Percentiles rank a stretch among this genome's conserved stretches.
Evolutionary conservation across 2,797 vertebrate species (phyloP).

Genomic region (Danio kyathit): DNA sequence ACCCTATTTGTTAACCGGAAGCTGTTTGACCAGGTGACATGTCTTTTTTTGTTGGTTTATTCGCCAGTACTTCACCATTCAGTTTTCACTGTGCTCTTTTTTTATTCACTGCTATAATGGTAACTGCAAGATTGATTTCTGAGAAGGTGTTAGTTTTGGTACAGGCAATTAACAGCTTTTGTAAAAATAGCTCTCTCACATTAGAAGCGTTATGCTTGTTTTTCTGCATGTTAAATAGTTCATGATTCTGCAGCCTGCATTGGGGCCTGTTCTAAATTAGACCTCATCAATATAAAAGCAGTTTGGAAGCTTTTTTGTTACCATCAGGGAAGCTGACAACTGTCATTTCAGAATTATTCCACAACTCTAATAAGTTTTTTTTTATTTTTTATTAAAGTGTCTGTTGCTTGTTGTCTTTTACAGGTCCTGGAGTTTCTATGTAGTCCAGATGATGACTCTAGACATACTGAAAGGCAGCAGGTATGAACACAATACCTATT

Average conservation of each 20-base stretch:
- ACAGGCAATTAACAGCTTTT: conserved; percentile 43
- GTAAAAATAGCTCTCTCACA: conserved; percentile 50
- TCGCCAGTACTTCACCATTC: background rate
- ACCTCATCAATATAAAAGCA: background rate
- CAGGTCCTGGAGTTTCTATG: conserved; percentile 98
- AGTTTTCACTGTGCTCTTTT: background rate
- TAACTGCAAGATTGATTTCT: background rate
- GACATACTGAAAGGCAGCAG: conserved; percentile 97
- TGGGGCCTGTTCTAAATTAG: conserved; percentile 1
- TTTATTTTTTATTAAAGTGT: background rate
- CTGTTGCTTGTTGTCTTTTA: background rate
- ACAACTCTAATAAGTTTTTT: background rate
- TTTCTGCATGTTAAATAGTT: background rate
- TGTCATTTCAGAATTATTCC: background rate
- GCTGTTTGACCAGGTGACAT: conserved; percentile 93
- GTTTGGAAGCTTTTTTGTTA: background rate
- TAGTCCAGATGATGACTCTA: conserved; percentile 92
- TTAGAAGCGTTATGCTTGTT: background rate
- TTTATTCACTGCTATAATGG: background rate
- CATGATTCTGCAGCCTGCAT: background rate
- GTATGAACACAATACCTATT: conserved; percentile 68
- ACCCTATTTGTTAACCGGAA: conserved; percentile 97
- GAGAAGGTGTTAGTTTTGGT: conserved; percentile 21
- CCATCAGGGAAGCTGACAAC: background rate
- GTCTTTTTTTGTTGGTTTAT: background rate